phyloP scores from a whole-genome alignment of 2,113 vertebrate genomes.

The Steatornis caripensis region DNA sequence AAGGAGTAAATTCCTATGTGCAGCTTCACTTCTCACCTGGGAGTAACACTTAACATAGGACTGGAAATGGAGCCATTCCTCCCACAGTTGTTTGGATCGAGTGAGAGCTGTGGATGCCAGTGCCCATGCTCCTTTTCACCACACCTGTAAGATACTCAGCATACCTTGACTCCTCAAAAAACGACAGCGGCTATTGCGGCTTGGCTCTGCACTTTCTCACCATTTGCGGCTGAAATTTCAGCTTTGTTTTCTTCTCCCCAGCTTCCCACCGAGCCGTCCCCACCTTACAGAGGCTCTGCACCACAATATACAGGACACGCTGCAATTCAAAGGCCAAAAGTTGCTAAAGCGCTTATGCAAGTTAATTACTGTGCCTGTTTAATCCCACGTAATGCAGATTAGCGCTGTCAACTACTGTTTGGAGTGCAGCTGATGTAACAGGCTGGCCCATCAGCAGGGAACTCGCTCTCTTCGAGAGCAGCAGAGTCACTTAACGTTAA shows the following conservation, averaged over 20 bases:
- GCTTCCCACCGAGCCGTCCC: accelerated
- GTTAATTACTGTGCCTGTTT: slow-evolving; percentile 53
- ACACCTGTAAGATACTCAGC: background rate
- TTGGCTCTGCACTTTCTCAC: background rate
- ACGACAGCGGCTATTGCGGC: background rate
- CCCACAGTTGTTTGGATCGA: background rate
- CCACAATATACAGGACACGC: background rate
- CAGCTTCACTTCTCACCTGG: background rate
- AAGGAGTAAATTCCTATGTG: background rate
- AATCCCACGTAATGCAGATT: slow-evolving; percentile 67
- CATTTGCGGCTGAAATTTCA: background rate
- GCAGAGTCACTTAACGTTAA: background rate
- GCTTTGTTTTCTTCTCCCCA: background rate
- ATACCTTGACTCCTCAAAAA: background rate
- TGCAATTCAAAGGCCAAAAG: slow-evolving; percentile 4
- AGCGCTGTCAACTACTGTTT: slow-evolving; percentile 5
- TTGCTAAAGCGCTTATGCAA: slow-evolving; percentile 62
- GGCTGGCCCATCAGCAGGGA: background rate
- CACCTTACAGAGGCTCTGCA: background rate
- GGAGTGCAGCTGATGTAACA: background rate
- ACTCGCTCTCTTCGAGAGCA: background rate
- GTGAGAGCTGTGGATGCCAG: background rate
- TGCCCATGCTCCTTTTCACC: background rate
- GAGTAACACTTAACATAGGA: background rate
- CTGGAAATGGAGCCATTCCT: background rate